Evolutionary conservation across 2,888 invertebrate species (phyloP).

Genomic region (Ormyrus nitidulus): DNA sequence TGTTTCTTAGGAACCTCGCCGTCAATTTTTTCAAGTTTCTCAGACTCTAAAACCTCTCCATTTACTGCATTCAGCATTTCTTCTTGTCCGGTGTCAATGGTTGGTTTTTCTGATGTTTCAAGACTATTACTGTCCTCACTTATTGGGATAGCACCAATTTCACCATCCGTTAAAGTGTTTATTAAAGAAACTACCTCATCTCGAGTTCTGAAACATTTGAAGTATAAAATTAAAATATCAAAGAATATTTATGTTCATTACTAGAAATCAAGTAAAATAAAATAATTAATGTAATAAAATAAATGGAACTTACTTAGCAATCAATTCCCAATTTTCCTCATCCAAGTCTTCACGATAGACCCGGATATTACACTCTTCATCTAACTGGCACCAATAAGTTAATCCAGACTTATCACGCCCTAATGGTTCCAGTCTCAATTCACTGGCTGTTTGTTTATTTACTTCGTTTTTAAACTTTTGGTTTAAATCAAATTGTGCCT

Average conservation of each 20-base stretch:
- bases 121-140: conserved; percentile 82
- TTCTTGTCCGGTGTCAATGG: conserved; percentile 78
- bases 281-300: conserved; percentile 9
- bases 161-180: conserved; percentile 83
- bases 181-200: conserved; percentile 89
- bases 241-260: neutral
- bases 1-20: conserved; percentile 60
- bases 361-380: conserved; percentile 91
- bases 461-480: conserved; percentile 93
- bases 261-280: conserved; percentile 1
- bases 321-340: conserved; percentile 95
- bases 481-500: conserved; percentile 96
- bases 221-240: neutral
- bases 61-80: conserved; percentile 58
- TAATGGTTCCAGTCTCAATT: conserved; percentile 90
- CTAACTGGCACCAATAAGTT: conserved; percentile 95
- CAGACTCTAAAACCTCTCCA: conserved; percentile 58
- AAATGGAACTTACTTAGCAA: conserved; percentile 83
- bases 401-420: conserved; percentile 94
- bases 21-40: conserved; percentile 64
- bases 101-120: conserved; percentile 77
- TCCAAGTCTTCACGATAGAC: conserved; percentile 97
- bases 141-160: conserved; percentile 80
- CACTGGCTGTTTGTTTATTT: conserved; percentile 85
- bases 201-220: conserved; percentile 79